A percentile compares a stretch with the other conserved stretches of the same genome.
These are phyloP conservation scores for Drosophila acutilabella DNA, from an alignment of 2,888 invertebrate species.

Conservation along the genomic window DNA sequence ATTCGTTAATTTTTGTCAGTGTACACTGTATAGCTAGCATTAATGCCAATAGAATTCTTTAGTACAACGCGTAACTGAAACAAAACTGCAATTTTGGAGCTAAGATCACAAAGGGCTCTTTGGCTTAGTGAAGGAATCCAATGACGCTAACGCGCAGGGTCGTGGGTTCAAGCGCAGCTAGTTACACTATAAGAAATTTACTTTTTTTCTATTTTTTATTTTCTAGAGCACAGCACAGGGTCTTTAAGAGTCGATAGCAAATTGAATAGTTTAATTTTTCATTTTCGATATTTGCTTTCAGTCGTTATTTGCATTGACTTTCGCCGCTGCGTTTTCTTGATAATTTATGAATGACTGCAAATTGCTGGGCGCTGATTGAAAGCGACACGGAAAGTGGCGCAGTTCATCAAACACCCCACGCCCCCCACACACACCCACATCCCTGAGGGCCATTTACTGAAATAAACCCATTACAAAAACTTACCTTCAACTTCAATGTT, in stretches of 20 bases:
- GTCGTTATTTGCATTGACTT: constrained; percentile 48
- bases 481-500: constrained; percentile 72
- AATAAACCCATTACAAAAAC: constrained; percentile 33
- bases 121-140: no score
- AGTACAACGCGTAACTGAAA: no score
- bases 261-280: constrained; percentile 20
- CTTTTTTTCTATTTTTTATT: no score
- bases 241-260: background rate
- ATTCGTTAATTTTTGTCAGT: no score
- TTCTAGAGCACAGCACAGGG: background rate
- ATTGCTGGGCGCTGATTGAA: constrained; percentile 73
- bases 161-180: no score
- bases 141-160: no score
- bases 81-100: no score
- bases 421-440: background rate
- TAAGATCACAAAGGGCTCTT: no score
- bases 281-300: constrained; percentile 34
- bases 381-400: constrained; percentile 69
- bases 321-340: constrained; percentile 71
- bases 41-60: no score
- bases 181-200: no score
- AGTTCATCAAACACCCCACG: constrained; percentile 48
- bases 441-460: constrained; percentile 30
- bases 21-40: no score
- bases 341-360: constrained; percentile 76